A percentile compares a stretch with the other conserved stretches of the same genome.
phyloP scores from a whole-genome alignment of 2,888 invertebrate genomes.

The Meliscaeva auricollis region DNA sequence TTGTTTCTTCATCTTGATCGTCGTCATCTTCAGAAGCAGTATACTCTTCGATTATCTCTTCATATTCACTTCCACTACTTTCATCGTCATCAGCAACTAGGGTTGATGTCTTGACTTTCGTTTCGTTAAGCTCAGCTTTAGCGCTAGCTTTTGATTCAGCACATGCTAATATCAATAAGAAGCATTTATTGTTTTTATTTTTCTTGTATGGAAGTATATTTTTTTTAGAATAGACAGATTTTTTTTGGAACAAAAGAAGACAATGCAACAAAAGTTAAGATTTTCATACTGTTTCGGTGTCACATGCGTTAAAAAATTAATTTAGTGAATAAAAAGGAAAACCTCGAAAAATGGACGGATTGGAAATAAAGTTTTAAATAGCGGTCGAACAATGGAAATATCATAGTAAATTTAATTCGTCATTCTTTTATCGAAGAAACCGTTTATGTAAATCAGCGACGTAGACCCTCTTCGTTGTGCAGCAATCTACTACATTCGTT shows the following conservation, averaged over 20 bases:
- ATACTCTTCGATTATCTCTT: conserved; percentile 83
- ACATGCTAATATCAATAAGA: conserved; percentile 83
- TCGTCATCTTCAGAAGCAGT: conserved; percentile 81
- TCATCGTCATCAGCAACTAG: conserved; percentile 77
- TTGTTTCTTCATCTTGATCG: conserved; percentile 66
- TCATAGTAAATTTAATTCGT: no score
- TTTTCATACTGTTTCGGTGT: conserved; percentile 19
- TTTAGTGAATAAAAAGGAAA: no score
- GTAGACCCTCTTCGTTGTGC: no score
- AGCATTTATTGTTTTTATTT: conserved; percentile 21
- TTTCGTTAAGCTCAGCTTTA: conserved; percentile 81
- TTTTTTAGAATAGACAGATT: conserved; percentile 17
- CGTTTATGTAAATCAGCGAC: no score
- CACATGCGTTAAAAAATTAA: conserved; percentile 33
- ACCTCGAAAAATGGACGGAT: no score
- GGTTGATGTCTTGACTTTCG: conserved; percentile 52
- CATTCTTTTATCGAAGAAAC: no score
- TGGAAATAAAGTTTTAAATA: no score
- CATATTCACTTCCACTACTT: conserved; percentile 83
- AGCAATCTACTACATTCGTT: neutral
- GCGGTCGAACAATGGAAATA: no score
- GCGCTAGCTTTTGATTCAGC: conserved; percentile 85
- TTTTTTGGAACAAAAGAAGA: conserved; percentile 43
- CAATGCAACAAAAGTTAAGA: conserved; percentile 22
- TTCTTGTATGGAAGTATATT: neutral